Conservation (phyloP, 2,888 invertebrate species). For the Archips crataeganus region DNA sequence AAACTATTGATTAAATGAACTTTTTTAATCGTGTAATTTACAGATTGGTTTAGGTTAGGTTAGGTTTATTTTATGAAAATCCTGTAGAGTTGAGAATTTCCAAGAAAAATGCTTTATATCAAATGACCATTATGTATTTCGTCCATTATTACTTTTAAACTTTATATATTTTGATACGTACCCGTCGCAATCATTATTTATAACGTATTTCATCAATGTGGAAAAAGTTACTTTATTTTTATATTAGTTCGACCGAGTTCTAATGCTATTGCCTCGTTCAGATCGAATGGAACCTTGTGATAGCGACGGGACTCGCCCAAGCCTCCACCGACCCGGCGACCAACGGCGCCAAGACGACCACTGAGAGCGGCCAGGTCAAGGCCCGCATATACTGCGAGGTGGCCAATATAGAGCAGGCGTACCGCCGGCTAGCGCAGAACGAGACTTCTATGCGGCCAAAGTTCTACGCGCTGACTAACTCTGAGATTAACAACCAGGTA, state of each 20-base stretch:
- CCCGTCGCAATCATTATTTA: no score
- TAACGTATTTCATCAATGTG: no score
- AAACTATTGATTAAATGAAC: no score
- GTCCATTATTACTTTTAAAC: no score
- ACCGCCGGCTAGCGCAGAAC: conserved; percentile 77
- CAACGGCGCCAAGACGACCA: conserved; percentile 62
- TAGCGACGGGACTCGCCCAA: conserved; percentile 76
- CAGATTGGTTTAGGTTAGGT: no score
- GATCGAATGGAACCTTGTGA: conserved; percentile 83
- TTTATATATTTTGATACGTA: no score
- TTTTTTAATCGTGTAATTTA: no score
- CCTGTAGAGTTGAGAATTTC: no score
- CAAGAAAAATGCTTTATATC: no score
- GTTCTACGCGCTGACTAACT: conserved; percentile 95
- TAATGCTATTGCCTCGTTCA: conserved; percentile 46
- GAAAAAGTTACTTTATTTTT: no score
- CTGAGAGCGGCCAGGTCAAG: conserved; percentile 67
- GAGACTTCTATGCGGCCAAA: conserved; percentile 93
- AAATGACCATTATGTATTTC: no score
- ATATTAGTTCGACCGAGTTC: neutral
- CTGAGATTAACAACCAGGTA: conserved; percentile 88
- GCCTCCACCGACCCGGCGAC: conserved; percentile 62
- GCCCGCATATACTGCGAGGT: conserved; percentile 81
- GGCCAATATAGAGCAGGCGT: conserved; percentile 76
- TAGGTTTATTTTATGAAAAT: no score